Evolutionary conservation across 2,797 vertebrate species (phyloP), one percentile per base, ranked within the genome.

Genomic region (Erpetoichthys calabaricus): DNA sequence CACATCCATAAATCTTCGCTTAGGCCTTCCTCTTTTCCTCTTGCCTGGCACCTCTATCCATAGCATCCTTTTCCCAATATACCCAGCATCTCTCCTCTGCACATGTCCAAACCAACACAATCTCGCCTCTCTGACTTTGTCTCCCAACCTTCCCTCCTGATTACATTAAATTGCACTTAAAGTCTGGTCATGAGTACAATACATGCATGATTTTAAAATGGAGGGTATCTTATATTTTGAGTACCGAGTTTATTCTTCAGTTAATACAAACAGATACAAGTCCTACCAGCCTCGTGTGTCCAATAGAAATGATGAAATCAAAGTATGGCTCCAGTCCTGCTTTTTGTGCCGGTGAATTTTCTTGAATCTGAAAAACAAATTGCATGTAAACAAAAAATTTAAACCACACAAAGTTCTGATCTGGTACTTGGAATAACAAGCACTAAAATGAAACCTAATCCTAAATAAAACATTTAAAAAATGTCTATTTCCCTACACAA

Each of bases 281-380:
- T 54, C 87, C 80, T 83, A 98, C 95, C 68, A 98, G 88, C 65
- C 91, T 78, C 0, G 77, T 84, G 69, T 87, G 86, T 74, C 91
- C 95, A 58, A 98, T 85, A n/a, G 92, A 89, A 74, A 96, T 71
- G 66, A 98, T 97, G 73, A 98, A 98, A 68, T 98, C 95, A 58
- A 98, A 98, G 79, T 93, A 98, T 1, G 95, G 89, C 60, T 98
- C 87, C 74, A 98, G 78, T 59, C 92, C 94, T 1, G 86, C 89
- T 60, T 72, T 84, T 57, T 92, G 89, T 59, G 93, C 94, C 0
- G 95, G 94, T 1, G 95, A 98, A 64, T 91, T 88, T 45, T 90
- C 89, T 59, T 98, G 94, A 55, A 98, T 83, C 94, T 98, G 74
- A 59, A 70, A 73, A 74, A 25, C 1, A 25, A 25, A 25, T 25